Evolutionary conservation across 2,888 invertebrate species (phyloP).

Genomic region (Cephus rjabovi): DNA sequence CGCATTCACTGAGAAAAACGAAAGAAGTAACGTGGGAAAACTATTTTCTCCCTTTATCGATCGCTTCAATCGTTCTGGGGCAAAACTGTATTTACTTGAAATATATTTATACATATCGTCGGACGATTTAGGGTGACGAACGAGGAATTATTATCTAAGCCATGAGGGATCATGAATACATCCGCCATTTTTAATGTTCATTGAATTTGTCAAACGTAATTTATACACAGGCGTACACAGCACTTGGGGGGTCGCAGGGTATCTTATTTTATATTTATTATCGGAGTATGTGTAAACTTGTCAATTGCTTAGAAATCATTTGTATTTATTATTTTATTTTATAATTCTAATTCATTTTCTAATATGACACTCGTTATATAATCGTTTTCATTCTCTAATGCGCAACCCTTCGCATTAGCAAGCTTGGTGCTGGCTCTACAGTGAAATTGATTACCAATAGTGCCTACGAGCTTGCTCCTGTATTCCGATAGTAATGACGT

Average conservation of each 20-base stretch:
- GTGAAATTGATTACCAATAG: slow-evolving; percentile 65
- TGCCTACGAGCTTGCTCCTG: slow-evolving; percentile 34
- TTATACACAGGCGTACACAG: slow-evolving; percentile 33
- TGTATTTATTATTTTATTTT: not conserved
- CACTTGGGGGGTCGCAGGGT: slow-evolving; percentile 2
- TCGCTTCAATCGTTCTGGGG: not conserved
- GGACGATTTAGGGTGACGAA: not conserved
- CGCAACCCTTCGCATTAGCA: slow-evolving; percentile 54
- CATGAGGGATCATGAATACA: not conserved
- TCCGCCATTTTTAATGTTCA: slow-evolving; percentile 38
- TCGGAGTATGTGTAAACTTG: not conserved
- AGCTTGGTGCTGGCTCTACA: slow-evolving; percentile 44
- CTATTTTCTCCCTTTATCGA: not conserved
- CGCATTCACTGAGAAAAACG: not conserved
- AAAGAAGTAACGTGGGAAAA: not conserved
- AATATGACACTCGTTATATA: not conserved
- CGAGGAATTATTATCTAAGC: not conserved
- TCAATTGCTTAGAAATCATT: not conserved
- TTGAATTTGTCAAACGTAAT: slow-evolving; percentile 51
- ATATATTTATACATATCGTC: not conserved
- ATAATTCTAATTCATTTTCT: not conserved
- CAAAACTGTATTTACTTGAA: not conserved
- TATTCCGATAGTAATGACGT: slow-evolving; percentile 61
- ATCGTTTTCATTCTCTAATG: slow-evolving; percentile 41
- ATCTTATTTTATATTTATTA: not conserved